Evolutionary conservation across 2,797 vertebrate genomes (phyloP).

Genomic region (Centropyge bicolor): DNA sequence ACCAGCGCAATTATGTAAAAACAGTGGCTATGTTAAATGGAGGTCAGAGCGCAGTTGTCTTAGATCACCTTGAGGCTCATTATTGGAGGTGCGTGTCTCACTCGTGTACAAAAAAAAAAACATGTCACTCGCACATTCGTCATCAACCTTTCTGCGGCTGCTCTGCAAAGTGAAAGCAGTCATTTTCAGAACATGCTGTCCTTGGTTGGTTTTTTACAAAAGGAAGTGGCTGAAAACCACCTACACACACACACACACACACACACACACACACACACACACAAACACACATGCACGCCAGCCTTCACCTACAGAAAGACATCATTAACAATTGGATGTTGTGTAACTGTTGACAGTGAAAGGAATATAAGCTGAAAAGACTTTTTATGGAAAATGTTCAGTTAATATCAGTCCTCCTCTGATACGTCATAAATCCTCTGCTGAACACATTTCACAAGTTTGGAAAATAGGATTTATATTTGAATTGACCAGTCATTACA

Average conservation of each 20-base stretch:
- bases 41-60: constrained; percentile 30
- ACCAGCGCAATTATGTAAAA: constrained; percentile 20
- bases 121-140: constrained; percentile 36
- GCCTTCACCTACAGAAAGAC: constrained; percentile 44
- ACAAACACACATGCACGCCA: constrained; percentile 14
- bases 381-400: constrained; percentile 31
- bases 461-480: neutral
- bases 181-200: constrained; percentile 75
- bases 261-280: constrained; percentile 7
- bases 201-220: constrained; percentile 72
- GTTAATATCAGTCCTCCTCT: constrained; percentile 6
- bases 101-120: constrained; percentile 37
- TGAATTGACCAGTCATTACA: neutral
- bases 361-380: constrained; percentile 43
- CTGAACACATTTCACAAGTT: constrained; percentile 11
- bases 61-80: constrained; percentile 42
- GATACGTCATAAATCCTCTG: constrained; percentile 1
- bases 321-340: constrained; percentile 46
- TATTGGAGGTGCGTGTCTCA: constrained; percentile 25
- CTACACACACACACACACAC: constrained; percentile 32
- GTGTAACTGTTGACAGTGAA: constrained; percentile 46
- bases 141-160: constrained; percentile 57
- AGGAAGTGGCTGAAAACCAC: constrained; percentile 79
- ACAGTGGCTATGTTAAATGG: neutral
- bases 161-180: constrained; percentile 73